These are phyloP conservation scores for Sebastes fasciatus DNA, from an alignment of 2,113 vertebrate genomes.

Conservation along the genomic window DNA sequence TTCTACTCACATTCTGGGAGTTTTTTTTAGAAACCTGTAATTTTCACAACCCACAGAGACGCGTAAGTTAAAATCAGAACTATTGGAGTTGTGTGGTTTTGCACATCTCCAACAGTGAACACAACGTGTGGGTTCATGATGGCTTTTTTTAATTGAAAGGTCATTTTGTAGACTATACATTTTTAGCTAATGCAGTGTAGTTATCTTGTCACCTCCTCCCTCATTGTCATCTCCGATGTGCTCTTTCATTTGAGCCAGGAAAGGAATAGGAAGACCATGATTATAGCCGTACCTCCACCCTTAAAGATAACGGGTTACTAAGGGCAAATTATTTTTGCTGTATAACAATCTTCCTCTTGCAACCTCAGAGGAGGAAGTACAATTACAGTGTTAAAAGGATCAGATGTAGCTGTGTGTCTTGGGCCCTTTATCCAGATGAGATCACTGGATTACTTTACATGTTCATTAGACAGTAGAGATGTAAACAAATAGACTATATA, in stretches of 20 bases:
- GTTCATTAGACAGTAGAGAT: not conserved
- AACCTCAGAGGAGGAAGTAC: conserved; percentile 29
- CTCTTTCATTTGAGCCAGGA: conserved; percentile 24
- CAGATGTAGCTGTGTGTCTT: conserved; percentile 10
- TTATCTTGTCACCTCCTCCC: conserved; percentile 8
- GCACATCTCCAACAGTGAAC: not conserved
- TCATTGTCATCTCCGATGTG: not conserved
- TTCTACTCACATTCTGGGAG: not conserved
- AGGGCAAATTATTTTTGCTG: conserved; percentile 3
- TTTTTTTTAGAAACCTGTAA: not conserved
- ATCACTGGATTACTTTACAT: conserved; percentile 16
- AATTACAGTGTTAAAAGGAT: conserved; percentile 13
- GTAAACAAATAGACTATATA: not conserved
- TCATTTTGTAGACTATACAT: conserved; percentile 29
- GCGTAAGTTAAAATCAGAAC: conserved; percentile 6
- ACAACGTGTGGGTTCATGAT: not conserved
- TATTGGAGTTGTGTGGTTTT: not conserved
- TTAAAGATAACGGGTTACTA: conserved; percentile 17
- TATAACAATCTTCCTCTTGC: conserved; percentile 8
- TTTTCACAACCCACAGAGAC: not conserved
- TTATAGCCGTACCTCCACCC: conserved; percentile 18
- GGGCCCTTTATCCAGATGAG: conserved; percentile 10
- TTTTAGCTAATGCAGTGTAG: not conserved
- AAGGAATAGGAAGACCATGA: conserved; percentile 2
- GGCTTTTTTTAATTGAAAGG: conserved; percentile 38